Percentiles rank a stretch among this genome's conserved stretches.
These are phyloP conservation scores for Tympanuchus pallidicinctus DNA, from an alignment of 2,113 vertebrate genomes.

Conservation along the genomic window DNA sequence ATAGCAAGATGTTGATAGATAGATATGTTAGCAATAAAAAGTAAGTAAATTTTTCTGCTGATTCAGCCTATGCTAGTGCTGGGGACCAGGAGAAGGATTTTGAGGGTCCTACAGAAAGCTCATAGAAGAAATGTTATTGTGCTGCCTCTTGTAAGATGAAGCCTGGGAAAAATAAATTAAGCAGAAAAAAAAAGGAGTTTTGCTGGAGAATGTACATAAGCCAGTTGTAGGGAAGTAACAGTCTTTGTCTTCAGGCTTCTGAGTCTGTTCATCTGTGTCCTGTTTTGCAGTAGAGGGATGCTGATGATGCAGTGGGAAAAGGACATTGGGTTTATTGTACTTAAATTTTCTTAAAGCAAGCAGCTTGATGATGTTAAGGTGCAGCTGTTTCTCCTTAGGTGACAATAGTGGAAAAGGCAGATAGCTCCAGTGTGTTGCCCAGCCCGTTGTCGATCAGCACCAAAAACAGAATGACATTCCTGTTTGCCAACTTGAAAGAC, in stretches of 20 bases:
- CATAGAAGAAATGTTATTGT: not conserved
- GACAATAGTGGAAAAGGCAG: slow-evolving; percentile 97
- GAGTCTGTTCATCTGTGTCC: not conserved
- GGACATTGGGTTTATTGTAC: not conserved
- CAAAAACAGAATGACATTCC: slow-evolving; percentile 97
- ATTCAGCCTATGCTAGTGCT: not conserved
- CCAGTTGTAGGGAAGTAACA: not conserved
- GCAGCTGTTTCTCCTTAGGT: slow-evolving; percentile 80
- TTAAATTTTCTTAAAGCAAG: not conserved
- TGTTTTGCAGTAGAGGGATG: not conserved
- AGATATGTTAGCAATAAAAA: not conserved
- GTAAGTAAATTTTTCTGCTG: not conserved
- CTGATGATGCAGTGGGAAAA: not conserved
- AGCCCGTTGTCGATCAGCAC: slow-evolving; percentile 98
- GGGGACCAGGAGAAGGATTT: not conserved
- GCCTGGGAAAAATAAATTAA: not conserved
- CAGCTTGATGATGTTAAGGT: not conserved
- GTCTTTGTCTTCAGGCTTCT: not conserved
- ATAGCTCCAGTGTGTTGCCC: slow-evolving; percentile 95
- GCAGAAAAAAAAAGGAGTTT: not conserved
- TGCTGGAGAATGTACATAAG: not conserved
- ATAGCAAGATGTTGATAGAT: no score
- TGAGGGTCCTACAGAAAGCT: not conserved
- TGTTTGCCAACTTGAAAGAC: slow-evolving; percentile 97
- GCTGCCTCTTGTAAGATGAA: not conserved